Base-by-base conservation (phyloP, 2,113 vertebrate genomes). In the Crotalus tigris region DNA sequence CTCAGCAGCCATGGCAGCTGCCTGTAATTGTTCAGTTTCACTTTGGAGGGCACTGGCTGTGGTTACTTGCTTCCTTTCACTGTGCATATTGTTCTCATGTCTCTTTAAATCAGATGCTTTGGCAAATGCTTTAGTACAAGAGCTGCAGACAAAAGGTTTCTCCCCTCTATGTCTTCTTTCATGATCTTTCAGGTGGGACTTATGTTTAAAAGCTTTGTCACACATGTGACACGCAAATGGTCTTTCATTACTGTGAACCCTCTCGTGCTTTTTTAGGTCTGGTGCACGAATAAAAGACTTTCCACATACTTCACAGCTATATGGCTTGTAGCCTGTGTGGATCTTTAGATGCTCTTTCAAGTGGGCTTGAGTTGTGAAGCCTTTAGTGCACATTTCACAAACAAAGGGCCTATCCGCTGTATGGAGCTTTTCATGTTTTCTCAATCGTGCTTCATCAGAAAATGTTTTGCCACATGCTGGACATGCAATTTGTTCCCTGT, bases 61-160 rank as follows among this genome's bases (percentile, higher is more conserved):
- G 4, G 98, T 98, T 93, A 99, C 98, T 97, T 99, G 99, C 96
- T 99, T 99, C 97, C 99, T 98, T 69, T 99, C 99, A 92, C 99
- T 99, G 97, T 99, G 99, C 99, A 99, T 99, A 97, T 99, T 99
- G 98, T 99, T 99, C 98, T 99, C 99, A 12, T 99, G 99, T 93
- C 99, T 98, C 98, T 99, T 99, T 96, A 99, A 98, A 95, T 99
- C 99, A 0, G 99, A 99, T 1, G 99, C 99, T 97, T 99, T 99
- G 96, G 99, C 99, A 97, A 99, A 99, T 0, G 99, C 99, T 96
- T 99, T 99, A 93, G 99, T 99, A 96, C 99, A 99, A 54, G 99
- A 99, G 96, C 98, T 98, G 95, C 99, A 99, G 96, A 99, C 98
- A 94, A 99, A 99, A 86, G 99, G 99, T 95, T 99, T 99, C 96